phyloP scores from a whole-genome alignment of 2,113 vertebrate genomes.

The Craseonycteris thonglongyai region DNA sequence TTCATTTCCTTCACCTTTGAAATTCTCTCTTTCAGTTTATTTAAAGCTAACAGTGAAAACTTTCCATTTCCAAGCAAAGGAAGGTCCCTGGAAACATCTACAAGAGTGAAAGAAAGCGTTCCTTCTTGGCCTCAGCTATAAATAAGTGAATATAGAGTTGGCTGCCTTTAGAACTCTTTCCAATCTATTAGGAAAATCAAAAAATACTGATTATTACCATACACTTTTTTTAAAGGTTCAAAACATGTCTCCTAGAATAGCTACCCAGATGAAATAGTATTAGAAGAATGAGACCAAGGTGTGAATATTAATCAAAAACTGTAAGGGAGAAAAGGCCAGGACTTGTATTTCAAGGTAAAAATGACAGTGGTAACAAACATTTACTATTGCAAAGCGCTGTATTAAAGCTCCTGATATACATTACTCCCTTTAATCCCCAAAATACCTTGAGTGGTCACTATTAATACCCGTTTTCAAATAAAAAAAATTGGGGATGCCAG shows the following conservation, averaged over 20 bases:
- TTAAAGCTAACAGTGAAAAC: constrained; percentile 16
- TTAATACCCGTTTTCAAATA: not conserved
- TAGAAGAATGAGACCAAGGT: not conserved
- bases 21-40: constrained; percentile 12
- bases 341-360: not conserved
- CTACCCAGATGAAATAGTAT: not conserved
- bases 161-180: not conserved
- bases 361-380: not conserved
- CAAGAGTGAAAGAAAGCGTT: not conserved
- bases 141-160: not conserved
- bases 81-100: not conserved
- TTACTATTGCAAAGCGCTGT: not conserved
- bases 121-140: not conserved
- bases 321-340: not conserved
- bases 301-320: not conserved
- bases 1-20: not conserved
- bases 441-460: not conserved
- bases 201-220: not conserved
- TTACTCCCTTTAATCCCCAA: not conserved
- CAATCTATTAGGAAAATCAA: not conserved
- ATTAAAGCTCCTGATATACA: not conserved
- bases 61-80: not conserved
- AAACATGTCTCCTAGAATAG: not conserved
- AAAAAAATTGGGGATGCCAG: not conserved
- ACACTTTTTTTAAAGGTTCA: not conserved